These are phyloP conservation scores for Theretra japonica DNA, from an alignment of 2,888 invertebrate species.

Conservation along the genomic window DNA sequence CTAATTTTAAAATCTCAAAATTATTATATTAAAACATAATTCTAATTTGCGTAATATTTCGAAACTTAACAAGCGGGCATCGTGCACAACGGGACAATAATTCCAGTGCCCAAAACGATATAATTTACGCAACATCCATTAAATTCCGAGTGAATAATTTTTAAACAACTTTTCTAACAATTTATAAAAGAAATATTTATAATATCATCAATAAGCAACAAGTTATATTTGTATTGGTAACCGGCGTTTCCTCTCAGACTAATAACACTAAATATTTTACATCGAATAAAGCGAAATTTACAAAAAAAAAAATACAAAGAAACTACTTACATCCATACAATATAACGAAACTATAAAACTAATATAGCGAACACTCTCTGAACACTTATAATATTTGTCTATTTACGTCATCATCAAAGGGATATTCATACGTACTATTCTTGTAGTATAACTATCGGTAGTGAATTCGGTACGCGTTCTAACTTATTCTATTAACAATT, in stretches of 20 bases:
- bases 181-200: constrained; percentile 78
- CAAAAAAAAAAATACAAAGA: constrained; percentile 68
- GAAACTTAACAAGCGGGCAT: constrained; percentile 77
- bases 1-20: constrained; percentile 70
- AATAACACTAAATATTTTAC: constrained; percentile 81
- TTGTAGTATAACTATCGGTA: constrained; percentile 74
- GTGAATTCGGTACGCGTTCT: constrained; percentile 75
- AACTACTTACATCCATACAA: constrained; percentile 74
- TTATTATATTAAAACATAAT: constrained; percentile 59
- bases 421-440: constrained; percentile 57
- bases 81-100: constrained; percentile 32
- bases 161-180: constrained; percentile 77
- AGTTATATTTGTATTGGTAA: constrained; percentile 84
- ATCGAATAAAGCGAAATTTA: constrained; percentile 80
- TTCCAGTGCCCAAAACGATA: constrained; percentile 59
- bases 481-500: constrained; percentile 60
- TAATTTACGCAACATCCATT: constrained; percentile 78
- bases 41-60: constrained; percentile 73
- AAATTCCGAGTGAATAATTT: constrained; percentile 68
- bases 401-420: constrained; percentile 61
- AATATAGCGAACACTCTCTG: constrained; percentile 79
- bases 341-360: constrained; percentile 63
- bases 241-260: constrained; percentile 85
- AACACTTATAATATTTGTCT: constrained; percentile 70
- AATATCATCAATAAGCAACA: constrained; percentile 84